A percentile compares a stretch with the other conserved stretches of the same genome.
Evolutionary conservation across 2,797 vertebrate genomes (phyloP).

Genomic region (Poecilia velifera): DNA sequence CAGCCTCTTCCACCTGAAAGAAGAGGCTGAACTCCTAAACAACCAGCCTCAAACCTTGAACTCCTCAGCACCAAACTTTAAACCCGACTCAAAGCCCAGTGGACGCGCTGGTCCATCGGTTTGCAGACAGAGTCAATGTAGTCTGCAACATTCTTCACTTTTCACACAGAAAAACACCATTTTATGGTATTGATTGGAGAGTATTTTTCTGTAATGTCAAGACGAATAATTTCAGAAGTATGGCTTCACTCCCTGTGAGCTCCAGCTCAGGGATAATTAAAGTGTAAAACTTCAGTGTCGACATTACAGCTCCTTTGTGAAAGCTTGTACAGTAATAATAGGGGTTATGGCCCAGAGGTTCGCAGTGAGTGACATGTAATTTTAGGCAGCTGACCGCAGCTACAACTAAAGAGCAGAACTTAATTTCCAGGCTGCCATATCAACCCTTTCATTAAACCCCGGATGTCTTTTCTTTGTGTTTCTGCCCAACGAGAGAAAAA

Average conservation of each 20-base stretch:
- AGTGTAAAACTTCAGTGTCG: constrained; percentile 31
- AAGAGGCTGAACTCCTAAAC: too few relatives aligned
- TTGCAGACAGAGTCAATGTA: background rate
- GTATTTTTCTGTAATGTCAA: constrained; percentile 18
- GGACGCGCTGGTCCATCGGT: too few relatives aligned
- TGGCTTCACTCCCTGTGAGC: constrained; percentile 18
- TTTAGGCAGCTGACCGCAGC: constrained; percentile 47
- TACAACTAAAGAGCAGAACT: constrained; percentile 37
- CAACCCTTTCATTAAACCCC: constrained; percentile 49
- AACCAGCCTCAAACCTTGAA: too few relatives aligned
- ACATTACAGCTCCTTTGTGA: constrained; percentile 34
- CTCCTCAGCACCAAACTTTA: too few relatives aligned
- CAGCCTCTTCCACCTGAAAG: too few relatives aligned
- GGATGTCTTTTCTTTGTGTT: constrained; percentile 36
- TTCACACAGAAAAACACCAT: constrained; percentile 20
- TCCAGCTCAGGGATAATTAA: constrained; percentile 40
- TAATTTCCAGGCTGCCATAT: constrained; percentile 47
- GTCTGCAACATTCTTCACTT: background rate
- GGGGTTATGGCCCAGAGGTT: constrained; percentile 43
- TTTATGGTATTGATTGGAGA: constrained; percentile 18
- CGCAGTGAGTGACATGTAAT: constrained; percentile 48
- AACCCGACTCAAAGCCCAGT: too few relatives aligned
- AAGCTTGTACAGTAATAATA: constrained; percentile 49
- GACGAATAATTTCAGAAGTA: constrained; percentile 32
- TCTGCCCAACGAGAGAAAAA: constrained; percentile 5